Conservation (phyloP, 2,888 invertebrate species). For the Syritta pipiens region DNA sequence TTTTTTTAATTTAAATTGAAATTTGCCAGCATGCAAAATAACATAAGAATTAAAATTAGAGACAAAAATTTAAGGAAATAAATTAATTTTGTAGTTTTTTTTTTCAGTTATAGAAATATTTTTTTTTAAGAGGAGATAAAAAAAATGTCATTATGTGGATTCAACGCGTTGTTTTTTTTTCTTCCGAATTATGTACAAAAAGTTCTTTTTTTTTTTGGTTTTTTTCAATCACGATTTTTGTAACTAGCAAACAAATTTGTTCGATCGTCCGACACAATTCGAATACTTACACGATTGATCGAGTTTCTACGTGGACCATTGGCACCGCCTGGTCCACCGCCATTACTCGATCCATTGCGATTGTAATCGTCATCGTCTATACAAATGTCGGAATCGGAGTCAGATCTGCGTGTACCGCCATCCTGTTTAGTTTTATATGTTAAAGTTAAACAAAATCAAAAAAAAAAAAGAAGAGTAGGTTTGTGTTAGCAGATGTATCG, state of each 20-base stretch:
- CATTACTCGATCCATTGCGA: slow-evolving; percentile 73
- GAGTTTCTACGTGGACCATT: slow-evolving; percentile 77
- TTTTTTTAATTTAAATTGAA: slow-evolving; percentile 47
- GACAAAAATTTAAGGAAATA: slow-evolving; percentile 50
- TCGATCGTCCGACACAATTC: slow-evolving; percentile 78
- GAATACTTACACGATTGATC: slow-evolving; percentile 80
- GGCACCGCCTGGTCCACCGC: slow-evolving; percentile 72
- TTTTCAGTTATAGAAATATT: slow-evolving; percentile 24
- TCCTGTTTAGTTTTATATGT: slow-evolving; percentile 80
- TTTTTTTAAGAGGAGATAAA: neutral
- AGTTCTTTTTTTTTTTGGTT: slow-evolving; percentile 62
- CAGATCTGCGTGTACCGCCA: slow-evolving; percentile 84
- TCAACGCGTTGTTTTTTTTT: slow-evolving; percentile 26
- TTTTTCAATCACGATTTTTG: slow-evolving; percentile 78
- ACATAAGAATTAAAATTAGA: slow-evolving; percentile 68
- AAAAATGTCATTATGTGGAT: slow-evolving; percentile 26
- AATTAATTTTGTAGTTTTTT: slow-evolving; percentile 56
- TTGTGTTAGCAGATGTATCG: slow-evolving; percentile 29
- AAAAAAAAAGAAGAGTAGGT: slow-evolving; percentile 7
- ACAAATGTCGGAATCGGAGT: slow-evolving; percentile 95
- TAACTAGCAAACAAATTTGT: slow-evolving; percentile 79
- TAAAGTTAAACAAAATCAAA: neutral
- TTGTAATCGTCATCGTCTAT: slow-evolving; percentile 85
- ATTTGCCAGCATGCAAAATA: slow-evolving; percentile 73
- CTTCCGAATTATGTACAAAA: slow-evolving; percentile 33